Percentiles rank a stretch among this genome's conserved stretches.
Conservation (phyloP, 2,797 vertebrate species). For the Siniperca undulata region DNA sequence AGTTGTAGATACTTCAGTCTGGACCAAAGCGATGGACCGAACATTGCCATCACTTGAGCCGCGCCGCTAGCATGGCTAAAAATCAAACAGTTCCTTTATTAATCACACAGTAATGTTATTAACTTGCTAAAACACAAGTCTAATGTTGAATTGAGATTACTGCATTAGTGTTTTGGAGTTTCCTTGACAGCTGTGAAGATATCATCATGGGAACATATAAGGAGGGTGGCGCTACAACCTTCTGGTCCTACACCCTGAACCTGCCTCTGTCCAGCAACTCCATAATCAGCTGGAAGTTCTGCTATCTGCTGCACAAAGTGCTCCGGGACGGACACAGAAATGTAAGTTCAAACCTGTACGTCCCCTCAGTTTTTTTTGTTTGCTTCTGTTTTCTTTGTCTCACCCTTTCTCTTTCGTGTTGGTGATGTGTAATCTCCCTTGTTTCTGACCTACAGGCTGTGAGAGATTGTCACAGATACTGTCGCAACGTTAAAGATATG, state of each 20-base stretch:
- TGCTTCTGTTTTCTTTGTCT: accelerated
- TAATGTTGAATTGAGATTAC: neutral
- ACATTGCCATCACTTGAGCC: neutral
- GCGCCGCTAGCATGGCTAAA: neutral
- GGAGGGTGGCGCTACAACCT: slow-evolving; percentile 94
- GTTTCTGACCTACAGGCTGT: slow-evolving; percentile 84
- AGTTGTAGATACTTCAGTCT: neutral
- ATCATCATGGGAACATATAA: slow-evolving; percentile 95
- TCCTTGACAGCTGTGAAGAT: slow-evolving; percentile 87
- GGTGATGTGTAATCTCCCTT: neutral
- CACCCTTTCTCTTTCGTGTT: accelerated
- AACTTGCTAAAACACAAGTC: neutral
- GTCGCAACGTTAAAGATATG: slow-evolving; percentile 90
- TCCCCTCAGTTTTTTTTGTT: neutral
- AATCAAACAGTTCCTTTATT: neutral
- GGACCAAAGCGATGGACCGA: neutral
- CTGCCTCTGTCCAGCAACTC: slow-evolving; percentile 94
- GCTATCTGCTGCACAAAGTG: slow-evolving; percentile 96
- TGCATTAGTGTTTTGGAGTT: slow-evolving; percentile 36
- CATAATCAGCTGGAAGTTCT: slow-evolving; percentile 98
- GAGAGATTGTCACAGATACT: slow-evolving; percentile 91
- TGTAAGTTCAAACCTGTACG: slow-evolving; percentile 50
- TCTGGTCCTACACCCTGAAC: slow-evolving; percentile 94
- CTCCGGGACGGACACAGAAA: slow-evolving; percentile 92
- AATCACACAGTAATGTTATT: neutral